Evolutionary conservation across 2,888 invertebrate genomes (phyloP).

Genomic region (Protodeltote pygarga): DNA sequence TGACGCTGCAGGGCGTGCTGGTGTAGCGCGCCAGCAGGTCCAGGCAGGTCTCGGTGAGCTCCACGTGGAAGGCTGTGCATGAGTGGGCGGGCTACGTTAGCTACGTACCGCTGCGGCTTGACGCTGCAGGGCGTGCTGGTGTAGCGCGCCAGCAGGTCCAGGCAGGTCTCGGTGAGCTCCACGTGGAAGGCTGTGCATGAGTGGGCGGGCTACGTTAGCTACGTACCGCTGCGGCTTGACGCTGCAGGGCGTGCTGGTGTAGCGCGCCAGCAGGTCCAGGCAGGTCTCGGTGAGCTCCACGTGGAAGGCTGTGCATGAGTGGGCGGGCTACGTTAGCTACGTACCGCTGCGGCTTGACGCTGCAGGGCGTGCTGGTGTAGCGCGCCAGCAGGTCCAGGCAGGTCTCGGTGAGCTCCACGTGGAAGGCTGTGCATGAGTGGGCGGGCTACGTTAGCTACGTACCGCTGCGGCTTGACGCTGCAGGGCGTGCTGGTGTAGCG

Average conservation of each 20-base stretch:
- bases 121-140: no score
- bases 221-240: slow-evolving; percentile 84
- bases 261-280: slow-evolving; percentile 88
- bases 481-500: slow-evolving; percentile 73
- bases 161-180: slow-evolving; percentile 97
- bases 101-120: no score
- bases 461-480: slow-evolving; percentile 83
- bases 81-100: no score
- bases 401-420: slow-evolving; percentile 96
- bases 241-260: slow-evolving; percentile 73
- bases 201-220: no score
- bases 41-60: slow-evolving; percentile 97
- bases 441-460: no score
- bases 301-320: slow-evolving; percentile 91
- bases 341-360: slow-evolving; percentile 87
- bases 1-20: slow-evolving; percentile 75
- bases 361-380: slow-evolving; percentile 73
- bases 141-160: slow-evolving; percentile 89
- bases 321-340: no score
- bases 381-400: slow-evolving; percentile 90
- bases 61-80: slow-evolving; percentile 95
- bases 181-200: no score
- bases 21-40: slow-evolving; percentile 86
- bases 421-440: slow-evolving; percentile 88
- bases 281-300: slow-evolving; percentile 97